A percentile compares a stretch with the other conserved stretches of the same genome.
phyloP scores from a whole-genome alignment of 2,797 vertebrate genomes.

The Chlorospingus semifuscus region DNA sequence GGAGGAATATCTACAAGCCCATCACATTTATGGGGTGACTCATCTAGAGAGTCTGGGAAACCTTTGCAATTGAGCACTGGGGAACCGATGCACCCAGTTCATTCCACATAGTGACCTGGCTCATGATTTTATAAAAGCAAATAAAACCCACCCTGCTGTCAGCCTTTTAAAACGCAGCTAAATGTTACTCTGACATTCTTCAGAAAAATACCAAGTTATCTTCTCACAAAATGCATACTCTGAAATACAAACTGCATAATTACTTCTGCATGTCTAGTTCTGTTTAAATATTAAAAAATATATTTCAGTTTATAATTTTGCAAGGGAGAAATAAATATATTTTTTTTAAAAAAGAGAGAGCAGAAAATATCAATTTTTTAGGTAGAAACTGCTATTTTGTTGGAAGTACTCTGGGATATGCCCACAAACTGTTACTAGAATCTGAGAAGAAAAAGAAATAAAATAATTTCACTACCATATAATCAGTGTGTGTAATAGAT shows the following conservation, averaged over 20 bases:
- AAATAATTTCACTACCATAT: neutral
- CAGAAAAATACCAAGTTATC: neutral
- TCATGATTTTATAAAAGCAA: neutral
- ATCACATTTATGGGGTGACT: neutral
- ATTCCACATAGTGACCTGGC: neutral
- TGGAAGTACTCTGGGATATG: neutral
- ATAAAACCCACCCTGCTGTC: neutral
- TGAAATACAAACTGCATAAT: neutral
- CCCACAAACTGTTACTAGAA: neutral
- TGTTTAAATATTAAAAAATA: neutral
- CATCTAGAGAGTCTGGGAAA: neutral
- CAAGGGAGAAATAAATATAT: neutral
- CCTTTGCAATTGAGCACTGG: neutral
- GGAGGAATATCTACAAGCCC: neutral
- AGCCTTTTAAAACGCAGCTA: neutral
- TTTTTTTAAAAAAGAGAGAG: neutral
- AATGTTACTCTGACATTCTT: neutral
- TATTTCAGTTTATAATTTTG: neutral
- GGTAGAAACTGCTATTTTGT: neutral
- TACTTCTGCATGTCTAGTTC: neutral
- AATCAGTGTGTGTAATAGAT: neutral
- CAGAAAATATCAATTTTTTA: neutral
- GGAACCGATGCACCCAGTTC: neutral
- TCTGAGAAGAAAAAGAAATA: neutral
- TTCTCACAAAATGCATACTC: neutral